Conservation (phyloP, 2,888 invertebrate genomes). For the Ectropis crepuscularia region DNA sequence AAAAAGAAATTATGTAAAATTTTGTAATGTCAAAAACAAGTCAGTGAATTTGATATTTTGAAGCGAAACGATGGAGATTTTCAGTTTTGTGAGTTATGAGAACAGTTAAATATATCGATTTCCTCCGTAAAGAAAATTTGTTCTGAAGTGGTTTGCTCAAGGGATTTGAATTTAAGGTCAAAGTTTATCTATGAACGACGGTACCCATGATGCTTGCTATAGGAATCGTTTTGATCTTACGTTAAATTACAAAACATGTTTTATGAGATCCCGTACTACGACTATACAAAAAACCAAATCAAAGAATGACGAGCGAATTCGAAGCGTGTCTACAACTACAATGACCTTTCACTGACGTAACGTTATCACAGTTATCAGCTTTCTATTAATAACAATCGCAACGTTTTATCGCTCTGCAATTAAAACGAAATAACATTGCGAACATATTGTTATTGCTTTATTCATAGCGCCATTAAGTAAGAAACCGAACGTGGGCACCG, state of each 20-base stretch:
- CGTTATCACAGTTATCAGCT: conserved; percentile 34
- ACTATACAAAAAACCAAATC: conserved; percentile 15
- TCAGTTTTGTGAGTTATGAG: no score
- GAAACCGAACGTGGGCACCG: neutral
- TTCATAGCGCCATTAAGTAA: conserved; percentile 18
- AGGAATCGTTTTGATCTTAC: no score
- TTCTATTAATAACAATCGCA: conserved; percentile 35
- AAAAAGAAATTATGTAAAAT: no score
- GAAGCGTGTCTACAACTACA: conserved; percentile 26
- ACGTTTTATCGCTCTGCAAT: conserved; percentile 27
- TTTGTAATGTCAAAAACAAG: no score
- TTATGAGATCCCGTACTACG: neutral
- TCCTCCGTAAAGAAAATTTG: no score
- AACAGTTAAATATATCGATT: no score
- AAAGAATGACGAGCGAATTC: conserved; percentile 25
- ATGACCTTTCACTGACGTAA: conserved; percentile 37
- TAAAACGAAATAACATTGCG: conserved; percentile 28
- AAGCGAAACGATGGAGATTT: no score
- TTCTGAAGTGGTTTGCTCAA: no score
- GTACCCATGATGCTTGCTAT: no score
- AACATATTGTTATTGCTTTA: conserved; percentile 27
- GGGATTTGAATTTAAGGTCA: no score
- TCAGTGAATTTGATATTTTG: no score
- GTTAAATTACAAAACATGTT: neutral
- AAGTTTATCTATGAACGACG: no score